phyloP scores from a whole-genome alignment of 2,888 invertebrate genomes.

The Yponomeuta evonymella region DNA sequence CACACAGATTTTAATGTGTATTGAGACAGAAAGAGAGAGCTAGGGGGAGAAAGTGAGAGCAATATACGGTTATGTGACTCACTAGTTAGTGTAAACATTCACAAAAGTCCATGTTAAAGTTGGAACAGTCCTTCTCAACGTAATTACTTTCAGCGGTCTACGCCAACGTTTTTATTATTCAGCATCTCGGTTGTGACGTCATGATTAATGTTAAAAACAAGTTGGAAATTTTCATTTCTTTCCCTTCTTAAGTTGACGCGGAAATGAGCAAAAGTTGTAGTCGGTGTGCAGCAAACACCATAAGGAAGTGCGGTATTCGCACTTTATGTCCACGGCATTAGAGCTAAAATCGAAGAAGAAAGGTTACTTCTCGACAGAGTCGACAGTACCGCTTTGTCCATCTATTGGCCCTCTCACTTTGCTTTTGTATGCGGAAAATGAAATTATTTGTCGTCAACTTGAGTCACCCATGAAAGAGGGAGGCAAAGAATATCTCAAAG shows the following conservation, averaged over 20 bases:
- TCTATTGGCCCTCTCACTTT: not conserved
- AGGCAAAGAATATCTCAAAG: not conserved
- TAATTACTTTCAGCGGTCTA: not conserved
- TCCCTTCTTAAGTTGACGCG: conserved; percentile 6
- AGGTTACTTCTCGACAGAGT: not conserved
- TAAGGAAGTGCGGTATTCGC: not conserved
- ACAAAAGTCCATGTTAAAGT: too few species aligned
- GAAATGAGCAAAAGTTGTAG: conserved; percentile 7
- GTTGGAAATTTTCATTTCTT: conserved; percentile 48
- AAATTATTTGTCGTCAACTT: not conserved
- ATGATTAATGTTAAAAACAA: conserved; percentile 68
- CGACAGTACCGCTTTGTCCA: not conserved
- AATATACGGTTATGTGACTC: too few species aligned
- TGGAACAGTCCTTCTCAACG: too few species aligned
- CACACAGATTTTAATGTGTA: too few species aligned
- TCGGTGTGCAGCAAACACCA: not conserved
- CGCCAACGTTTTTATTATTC: conserved; percentile 9
- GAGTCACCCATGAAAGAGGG: not conserved
- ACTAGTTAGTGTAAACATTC: too few species aligned
- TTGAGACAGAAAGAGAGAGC: too few species aligned
- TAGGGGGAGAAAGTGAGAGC: too few species aligned
- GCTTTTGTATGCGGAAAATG: not conserved
- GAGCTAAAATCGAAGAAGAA: not conserved
- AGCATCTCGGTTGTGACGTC: conserved; percentile 20
- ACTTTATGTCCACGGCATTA: not conserved